These are phyloP conservation scores for Hypotaenidia philippensis DNA, from an alignment of 2,797 vertebrate species.

Conservation along the genomic window DNA sequence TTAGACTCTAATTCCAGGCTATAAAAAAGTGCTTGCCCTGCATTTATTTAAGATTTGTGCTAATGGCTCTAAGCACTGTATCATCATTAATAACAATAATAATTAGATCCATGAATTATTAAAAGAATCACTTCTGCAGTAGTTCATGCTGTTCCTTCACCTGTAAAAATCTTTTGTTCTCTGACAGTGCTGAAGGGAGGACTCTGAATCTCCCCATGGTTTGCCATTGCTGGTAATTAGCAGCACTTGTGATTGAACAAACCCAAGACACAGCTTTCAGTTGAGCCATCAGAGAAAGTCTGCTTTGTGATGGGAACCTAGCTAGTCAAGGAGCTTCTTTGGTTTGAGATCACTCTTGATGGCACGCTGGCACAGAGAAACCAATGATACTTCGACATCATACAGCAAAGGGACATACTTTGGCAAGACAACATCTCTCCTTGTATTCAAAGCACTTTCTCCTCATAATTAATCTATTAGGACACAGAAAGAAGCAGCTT, in stretches of 20 bases:
- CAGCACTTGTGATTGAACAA: neutral
- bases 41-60: conserved; percentile 12
- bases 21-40: neutral
- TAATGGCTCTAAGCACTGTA: neutral
- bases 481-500: neutral
- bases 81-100: conserved; percentile 18
- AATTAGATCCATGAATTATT: conserved; percentile 3
- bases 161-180: neutral
- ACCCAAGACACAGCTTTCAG: neutral
- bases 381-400: neutral
- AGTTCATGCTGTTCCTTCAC: neutral
- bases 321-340: neutral
- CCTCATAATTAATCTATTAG: neutral
- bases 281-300: neutral
- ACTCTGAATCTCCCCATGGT: neutral
- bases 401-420: neutral
- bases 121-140: neutral
- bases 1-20: neutral
- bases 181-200: neutral
- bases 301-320: neutral
- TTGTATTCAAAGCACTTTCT: neutral
- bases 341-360: neutral
- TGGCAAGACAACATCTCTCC: neutral
- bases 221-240: neutral
- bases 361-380: neutral